These are phyloP conservation scores for Polypterus bichir DNA, from an alignment of 2,113 vertebrate genomes.

Conservation along the genomic window DNA sequence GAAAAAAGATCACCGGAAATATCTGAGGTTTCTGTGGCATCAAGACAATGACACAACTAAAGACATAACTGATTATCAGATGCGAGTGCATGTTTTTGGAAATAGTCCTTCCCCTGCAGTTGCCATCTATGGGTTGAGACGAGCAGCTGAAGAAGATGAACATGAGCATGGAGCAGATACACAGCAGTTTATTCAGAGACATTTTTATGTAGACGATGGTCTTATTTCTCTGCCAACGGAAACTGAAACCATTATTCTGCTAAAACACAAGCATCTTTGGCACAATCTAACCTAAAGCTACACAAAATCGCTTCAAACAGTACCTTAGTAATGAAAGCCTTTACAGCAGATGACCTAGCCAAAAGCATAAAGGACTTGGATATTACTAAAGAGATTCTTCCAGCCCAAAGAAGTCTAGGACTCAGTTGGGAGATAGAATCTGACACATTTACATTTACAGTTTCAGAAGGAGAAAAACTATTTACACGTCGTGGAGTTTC, in stretches of 20 bases:
- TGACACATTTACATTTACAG: no score
- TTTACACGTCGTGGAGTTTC: not conserved
- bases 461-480: no score
- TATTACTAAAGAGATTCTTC: no score
- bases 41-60: constrained; percentile 4
- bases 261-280: not conserved
- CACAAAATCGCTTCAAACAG: constrained; percentile 9
- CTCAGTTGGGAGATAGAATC: no score
- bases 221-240: not conserved
- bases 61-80: constrained; percentile 9
- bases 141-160: not conserved
- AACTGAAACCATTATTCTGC: not conserved
- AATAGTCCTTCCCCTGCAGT: constrained; percentile 9
- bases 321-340: constrained; percentile 1
- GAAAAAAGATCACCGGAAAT: not conserved
- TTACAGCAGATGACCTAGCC: not conserved
- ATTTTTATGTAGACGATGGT: constrained; percentile 11
- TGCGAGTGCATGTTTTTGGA: constrained; percentile 9
- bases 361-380: no score
- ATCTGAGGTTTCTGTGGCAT: constrained; percentile 6
- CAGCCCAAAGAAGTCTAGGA: no score
- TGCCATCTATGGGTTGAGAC: not conserved
- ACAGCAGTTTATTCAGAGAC: not conserved
- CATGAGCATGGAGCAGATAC: not conserved
- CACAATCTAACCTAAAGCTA: not conserved